Evolutionary conservation across 2,797 vertebrate genomes (phyloP), one percentile per base, ranked within the genome.

Genomic region (Arnoldichthys spilopterus): DNA sequence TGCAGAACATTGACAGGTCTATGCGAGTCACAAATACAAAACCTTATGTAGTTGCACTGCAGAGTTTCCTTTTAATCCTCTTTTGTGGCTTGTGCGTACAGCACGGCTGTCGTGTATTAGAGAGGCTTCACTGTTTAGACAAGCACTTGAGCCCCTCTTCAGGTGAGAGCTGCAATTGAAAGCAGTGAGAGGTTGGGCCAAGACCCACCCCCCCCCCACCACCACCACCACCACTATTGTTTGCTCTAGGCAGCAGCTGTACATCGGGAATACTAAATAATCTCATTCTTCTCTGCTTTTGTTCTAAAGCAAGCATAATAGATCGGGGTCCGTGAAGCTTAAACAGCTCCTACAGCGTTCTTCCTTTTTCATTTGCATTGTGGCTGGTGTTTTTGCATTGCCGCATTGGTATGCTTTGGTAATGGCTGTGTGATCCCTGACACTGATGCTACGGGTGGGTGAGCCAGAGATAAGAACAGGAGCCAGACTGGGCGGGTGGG

Each of bases 141-240:
- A 67, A 81, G 80, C 83, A 85, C 83, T 86, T 80, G 66, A 83
- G 82, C 72, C 71, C 76, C 79, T 76, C 82, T 86, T 83, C 77
- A 85, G 76, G 82, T 83, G 74, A 82, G 79, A 72, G 77, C 79
- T 61, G 26, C 43, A 59, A 76, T 81, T 80, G 32, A 75, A 74
- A 32, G 63, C 51, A 66, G 56, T 56, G 73, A 82, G 74, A 78
- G 72, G 45, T 15, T 63, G 56, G 77, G 67, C 45, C 63, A 63
- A 71, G 79, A 77, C 77, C 79, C 56, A 62, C 58, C 54, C 62
- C 20, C 22, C 47, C 12, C 45, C 34, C 24, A 22, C 76, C 72
- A 40, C 68, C 53, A 34, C 49, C 11, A 6, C 47, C n/a, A n/a
- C 54, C 26, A 61, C 80, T 80, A 83, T 80, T 82, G 82, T 78